Conservation (phyloP, 2,888 invertebrate genomes). For the Aspidiotus destructor region DNA sequence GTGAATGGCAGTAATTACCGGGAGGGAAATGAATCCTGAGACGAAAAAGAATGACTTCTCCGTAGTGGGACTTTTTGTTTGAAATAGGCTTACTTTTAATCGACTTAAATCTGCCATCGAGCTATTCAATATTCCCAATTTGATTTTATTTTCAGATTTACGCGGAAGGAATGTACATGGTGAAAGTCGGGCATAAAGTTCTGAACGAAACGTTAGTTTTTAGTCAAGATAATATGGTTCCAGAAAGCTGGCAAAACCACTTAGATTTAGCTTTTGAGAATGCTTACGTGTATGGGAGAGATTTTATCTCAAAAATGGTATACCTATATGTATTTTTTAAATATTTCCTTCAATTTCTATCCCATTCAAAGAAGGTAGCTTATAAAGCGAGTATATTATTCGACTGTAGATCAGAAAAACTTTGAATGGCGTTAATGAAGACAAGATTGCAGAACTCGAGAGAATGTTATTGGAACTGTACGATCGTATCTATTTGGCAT, state of each 20-base stretch:
- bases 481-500: conserved; percentile 87
- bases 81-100: no score
- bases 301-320: conserved; percentile 79
- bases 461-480: conserved; percentile 82
- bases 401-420: conserved; percentile 57
- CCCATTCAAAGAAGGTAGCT: not conserved
- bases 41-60: no score
- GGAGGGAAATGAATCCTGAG: no score
- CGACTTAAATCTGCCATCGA: no score
- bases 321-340: no score
- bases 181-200: conserved; percentile 77
- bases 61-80: no score
- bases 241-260: conserved; percentile 73
- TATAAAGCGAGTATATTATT: not conserved
- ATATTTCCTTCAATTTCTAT: not conserved
- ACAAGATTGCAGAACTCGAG: conserved; percentile 72
- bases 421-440: conserved; percentile 67
- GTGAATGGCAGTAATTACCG: no score
- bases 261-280: conserved; percentile 85
- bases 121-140: not conserved
- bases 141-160: conserved; percentile 45
- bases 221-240: conserved; percentile 79
- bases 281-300: conserved; percentile 84
- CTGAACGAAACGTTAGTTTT: conserved; percentile 80
- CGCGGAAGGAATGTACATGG: conserved; percentile 83